Base-by-base conservation (phyloP, 2,113 vertebrate species). In the Corapipo altera region DNA sequence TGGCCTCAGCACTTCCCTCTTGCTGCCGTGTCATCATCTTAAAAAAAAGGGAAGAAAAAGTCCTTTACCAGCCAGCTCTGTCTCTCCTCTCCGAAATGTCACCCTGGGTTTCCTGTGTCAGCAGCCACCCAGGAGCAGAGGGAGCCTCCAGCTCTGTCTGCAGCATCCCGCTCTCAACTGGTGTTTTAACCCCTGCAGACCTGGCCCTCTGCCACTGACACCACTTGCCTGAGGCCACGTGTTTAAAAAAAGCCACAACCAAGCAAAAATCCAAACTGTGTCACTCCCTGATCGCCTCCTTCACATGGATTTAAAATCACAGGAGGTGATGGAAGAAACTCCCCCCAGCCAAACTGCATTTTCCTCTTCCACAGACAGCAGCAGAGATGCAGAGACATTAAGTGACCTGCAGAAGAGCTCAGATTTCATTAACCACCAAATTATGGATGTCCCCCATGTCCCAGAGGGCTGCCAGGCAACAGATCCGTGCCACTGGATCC, bases 121-220 rank as follows among this genome's bases (percentile, higher is more conserved):
- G 88, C 92, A 95, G 92, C 92, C 96, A 91, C 95, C 95, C 85
- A 59, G 77, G 62, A 97, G 92, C 73, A 87, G 57, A 46, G 49
- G 80, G 69, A 72, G 67, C 93, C 91, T 85, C 54, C 27, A 93
- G 94, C 79, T 55, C n/a, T 32, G 79, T 52, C 92, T n/a, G 83
- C 84, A 79, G 85, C 88, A 83, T 90, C 92, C 92, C 65, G 70
- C 7, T 76, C 86, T 32, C 71, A 54, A 3, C 85, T 33, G 72
- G 32, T 54, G 80, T 32, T 81, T 77, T 91, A 84, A 91, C 84
- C 91, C 91, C 84, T 81, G 61, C 89, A 17, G 76, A 28, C 65
- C 69, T 58, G 80, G 89, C 87, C 22, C 73, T 65, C 72, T 58
- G 86, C 91, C 91, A 72, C 81, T 0, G 3, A 7, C 13, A 20